Base-by-base conservation (phyloP, 1,140 invertebrate species). In the Hycleus cichorii region DNA sequence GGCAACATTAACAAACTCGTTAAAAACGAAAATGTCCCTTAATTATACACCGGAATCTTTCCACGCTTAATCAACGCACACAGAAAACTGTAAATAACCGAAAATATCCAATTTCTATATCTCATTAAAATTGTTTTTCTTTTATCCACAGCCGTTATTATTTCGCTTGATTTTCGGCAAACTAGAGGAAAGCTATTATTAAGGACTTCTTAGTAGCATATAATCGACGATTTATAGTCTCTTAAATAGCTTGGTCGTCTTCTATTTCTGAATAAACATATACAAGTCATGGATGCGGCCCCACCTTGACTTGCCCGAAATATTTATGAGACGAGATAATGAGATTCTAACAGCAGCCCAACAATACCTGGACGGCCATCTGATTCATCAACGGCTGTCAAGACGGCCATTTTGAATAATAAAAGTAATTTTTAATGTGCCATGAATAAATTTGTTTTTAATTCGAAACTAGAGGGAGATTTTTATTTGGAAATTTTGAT, bases 341-440 rank as follows among this genome's bases (percentile, higher is more conserved):
- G 60, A 58, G 56, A 62, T 62, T 54, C 56, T 62, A 62, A 62
- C 60, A 62, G 60, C 49, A 57, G 56, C 56, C 45, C 47, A 46
- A 48, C 53, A 48, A 56, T 56, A 56, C 53, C 49, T 51, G 56
- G 60, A 58, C 55, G 39, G 45, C 56, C 56, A 58, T 50, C 56
- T 58, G 47, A 58, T 58, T 62, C 60, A 62, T 62, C 60, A 62
- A 47, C 45, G 44, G 49, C 51, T 62, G 48, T 57, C 59, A 58
- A 55, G 60, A 62, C 42, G 44, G 57, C 60, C 60, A 62, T 62
- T 62, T 62, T 62, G 60, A 62, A 58, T 58, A 62, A 62, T 55
- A 55, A 54, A 57, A 48, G 43, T 57, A 48, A 57, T 57, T 61
- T 61, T 57, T 57, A 57, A 57, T 61, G 55, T 46, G 58, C 47